Percentiles rank a stretch among this genome's conserved stretches.
Conservation (phyloP, 2,888 invertebrate species). For the Drosophila merina region DNA sequence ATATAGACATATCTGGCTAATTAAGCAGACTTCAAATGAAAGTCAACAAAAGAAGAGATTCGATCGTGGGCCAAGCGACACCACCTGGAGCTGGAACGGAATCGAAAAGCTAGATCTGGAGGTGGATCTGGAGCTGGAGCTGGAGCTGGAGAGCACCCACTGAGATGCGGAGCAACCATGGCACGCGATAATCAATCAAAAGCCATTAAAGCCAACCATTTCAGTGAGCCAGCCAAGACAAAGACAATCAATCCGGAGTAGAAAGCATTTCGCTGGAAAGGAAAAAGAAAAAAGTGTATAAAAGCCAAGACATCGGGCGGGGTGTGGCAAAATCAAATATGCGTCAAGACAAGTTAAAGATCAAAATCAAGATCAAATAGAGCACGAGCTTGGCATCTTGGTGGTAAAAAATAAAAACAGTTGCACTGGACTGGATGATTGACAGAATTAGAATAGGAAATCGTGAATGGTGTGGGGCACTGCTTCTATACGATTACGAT, state of each 20-base stretch:
- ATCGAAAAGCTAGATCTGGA: conserved; percentile 37
- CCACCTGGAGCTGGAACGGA: conserved; percentile 60
- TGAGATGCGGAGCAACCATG: conserved; percentile 60
- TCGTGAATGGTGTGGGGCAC: conserved; percentile 51
- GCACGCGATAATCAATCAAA: conserved; percentile 81
- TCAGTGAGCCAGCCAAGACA: conserved; percentile 33
- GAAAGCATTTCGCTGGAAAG: conserved; percentile 78
- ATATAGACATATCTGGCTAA: conserved; percentile 64
- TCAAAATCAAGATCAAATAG: conserved; percentile 77
- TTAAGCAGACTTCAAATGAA: conserved; percentile 75
- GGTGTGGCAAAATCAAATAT: conserved; percentile 72
- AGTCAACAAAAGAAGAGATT: conserved; percentile 46
- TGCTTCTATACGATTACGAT: conserved; percentile 31
- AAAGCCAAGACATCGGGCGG: conserved; percentile 32
- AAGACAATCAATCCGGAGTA: conserved; percentile 72
- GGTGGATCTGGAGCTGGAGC: conserved; percentile 31
- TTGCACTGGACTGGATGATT: conserved; percentile 76
- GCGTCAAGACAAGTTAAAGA: conserved; percentile 78
- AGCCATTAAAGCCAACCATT: conserved; percentile 79
- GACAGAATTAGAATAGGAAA: conserved; percentile 81
- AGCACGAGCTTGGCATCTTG: conserved; percentile 44
- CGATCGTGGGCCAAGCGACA: conserved; percentile 74
- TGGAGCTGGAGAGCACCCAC: conserved; percentile 63
- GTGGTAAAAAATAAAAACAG: conserved; percentile 33
- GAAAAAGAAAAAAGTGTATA: conserved; percentile 17